Evolutionary conservation across 2,113 vertebrate species (phyloP), one percentile per base, ranked within the genome.

Genomic region (Martes martes): DNA sequence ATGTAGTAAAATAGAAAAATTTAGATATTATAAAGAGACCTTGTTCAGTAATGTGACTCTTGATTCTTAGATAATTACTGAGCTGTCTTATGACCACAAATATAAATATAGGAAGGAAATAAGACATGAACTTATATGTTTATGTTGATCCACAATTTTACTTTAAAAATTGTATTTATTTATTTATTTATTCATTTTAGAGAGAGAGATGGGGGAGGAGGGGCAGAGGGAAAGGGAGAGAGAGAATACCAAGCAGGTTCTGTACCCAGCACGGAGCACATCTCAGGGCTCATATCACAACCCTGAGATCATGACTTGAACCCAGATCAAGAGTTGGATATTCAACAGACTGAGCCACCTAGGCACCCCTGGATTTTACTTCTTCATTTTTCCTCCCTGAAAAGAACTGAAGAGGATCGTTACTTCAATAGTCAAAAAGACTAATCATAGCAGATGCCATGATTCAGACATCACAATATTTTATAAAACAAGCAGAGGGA

Each of bases 21-120:
- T 93, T 88, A 92, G 45, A 92, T 84, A 90, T 93, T 84, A 63
- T 78, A 33, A 92, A 78, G 24, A 96, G 65, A 85, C 47, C 15
- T 82, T 78, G 52, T 45, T 90, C 61, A 89, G n/a, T n/a, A 73
- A n/a, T 47, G 8, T 73, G 42, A 74, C 10, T 39, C 21, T 74
- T 4, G 4, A 31, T 50, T 82, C 63, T 92, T 47, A n/a, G 26
- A 94, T 42, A 91, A 71, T 19, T 55, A 47, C 47, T 47, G 36
- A 78, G 1, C 16, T 61, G 76, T 76, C 42, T 47, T 90, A 52
- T 14, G n/a, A 79, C 42, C 33, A 57, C 18, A 33, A n/a, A 69
- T n/a, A 16, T 21, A 33, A n/a, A 69, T n/a, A 16, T 18, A n/a
- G 42, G 15, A 47, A 67, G 52, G 26, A 65, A 96, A 81, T 82